Conservation (phyloP, 2,888 invertebrate genomes). For the Drepana falcataria region DNA sequence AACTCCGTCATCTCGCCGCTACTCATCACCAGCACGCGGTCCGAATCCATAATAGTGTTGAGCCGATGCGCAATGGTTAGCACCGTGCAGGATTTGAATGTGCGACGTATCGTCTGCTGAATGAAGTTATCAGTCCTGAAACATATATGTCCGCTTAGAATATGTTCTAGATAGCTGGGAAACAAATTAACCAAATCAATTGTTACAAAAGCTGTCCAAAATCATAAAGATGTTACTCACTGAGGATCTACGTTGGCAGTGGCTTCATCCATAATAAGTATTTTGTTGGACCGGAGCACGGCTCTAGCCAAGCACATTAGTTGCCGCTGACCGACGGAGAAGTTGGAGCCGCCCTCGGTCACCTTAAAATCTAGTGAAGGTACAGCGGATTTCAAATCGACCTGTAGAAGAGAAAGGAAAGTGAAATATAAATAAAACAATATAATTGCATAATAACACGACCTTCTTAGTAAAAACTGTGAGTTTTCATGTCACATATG, state of each 20-base stretch:
- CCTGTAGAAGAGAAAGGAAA: conserved; percentile 52
- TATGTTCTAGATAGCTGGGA: too few species aligned
- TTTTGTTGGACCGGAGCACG: conserved; percentile 88
- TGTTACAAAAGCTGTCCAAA: too few species aligned
- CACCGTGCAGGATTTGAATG: conserved; percentile 90
- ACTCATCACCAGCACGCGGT: conserved; percentile 85
- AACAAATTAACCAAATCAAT: too few species aligned
- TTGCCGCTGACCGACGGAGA: conserved; percentile 95
- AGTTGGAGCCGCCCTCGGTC: conserved; percentile 87
- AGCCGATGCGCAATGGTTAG: conserved; percentile 94
- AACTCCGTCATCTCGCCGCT: conserved; percentile 81
- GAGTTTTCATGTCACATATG: too few species aligned
- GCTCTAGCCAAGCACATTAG: conserved; percentile 93
- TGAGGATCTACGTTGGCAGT: conserved; percentile 96
- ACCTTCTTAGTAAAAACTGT: too few species aligned
- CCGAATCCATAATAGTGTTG: conserved; percentile 94
- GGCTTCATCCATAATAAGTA: conserved; percentile 94
- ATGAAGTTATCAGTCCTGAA: conserved; percentile 87
- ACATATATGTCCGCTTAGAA: background rate
- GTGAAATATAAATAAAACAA: conserved; percentile 7
- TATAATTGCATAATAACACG: background rate
- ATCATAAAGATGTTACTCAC: conserved; percentile 37
- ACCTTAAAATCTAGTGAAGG: conserved; percentile 83
- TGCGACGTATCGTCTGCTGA: conserved; percentile 87
- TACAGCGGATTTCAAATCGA: conserved; percentile 85